Percentiles rank a stretch among this genome's conserved stretches.
phyloP scores from a whole-genome alignment of 1,140 invertebrate genomes.

The Archegozetes longisetosus region DNA sequence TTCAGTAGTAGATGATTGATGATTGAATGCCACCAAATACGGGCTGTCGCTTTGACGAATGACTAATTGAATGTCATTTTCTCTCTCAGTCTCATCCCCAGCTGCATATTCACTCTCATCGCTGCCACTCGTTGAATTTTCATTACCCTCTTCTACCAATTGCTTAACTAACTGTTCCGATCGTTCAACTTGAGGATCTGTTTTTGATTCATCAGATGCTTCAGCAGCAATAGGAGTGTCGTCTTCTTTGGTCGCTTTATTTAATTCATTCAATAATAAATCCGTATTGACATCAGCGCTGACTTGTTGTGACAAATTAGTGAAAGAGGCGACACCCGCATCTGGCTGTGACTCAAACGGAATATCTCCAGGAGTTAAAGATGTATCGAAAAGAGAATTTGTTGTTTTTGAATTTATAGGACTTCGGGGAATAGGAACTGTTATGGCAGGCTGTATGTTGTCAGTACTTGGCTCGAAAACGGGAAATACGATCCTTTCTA shows the following conservation, averaged over 20 bases:
- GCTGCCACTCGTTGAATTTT: not conserved
- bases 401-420: not conserved
- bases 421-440: not conserved
- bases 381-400: not conserved
- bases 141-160: not conserved
- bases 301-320: not conserved
- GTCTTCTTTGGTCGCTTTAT: not conserved
- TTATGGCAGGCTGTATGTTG: conserved; percentile 34
- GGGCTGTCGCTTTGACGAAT: conserved; percentile 1
- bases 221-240: not conserved
- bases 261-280: not conserved
- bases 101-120: conserved; percentile 7
- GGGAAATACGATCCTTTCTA: conserved; percentile 55
- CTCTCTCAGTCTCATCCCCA: not conserved
- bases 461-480: conserved; percentile 47
- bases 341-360: conserved; percentile 9
- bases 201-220: not conserved
- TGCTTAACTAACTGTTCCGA: not conserved
- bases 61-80: conserved; percentile 8
- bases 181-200: not conserved
- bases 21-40: conserved; percentile 5
- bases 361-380: not conserved
- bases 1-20: conserved; percentile 63
- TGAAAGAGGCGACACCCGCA: not conserved
- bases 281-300: not conserved